A percentile compares a stretch with the other conserved stretches of the same genome.
These are phyloP conservation scores for Sebastes goodei DNA, from an alignment of 2,797 vertebrate genomes.

Conservation along the genomic window DNA sequence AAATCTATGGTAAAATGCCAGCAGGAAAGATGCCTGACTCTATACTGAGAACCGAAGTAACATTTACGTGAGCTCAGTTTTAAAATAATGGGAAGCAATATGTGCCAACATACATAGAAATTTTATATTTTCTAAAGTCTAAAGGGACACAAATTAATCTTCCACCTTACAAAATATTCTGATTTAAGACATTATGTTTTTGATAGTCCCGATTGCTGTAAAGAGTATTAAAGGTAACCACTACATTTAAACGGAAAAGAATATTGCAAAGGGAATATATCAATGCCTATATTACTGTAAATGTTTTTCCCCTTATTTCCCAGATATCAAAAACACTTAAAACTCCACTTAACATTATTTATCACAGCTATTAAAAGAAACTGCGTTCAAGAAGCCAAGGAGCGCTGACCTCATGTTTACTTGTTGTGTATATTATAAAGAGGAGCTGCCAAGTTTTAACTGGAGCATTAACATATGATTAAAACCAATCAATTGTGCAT, in stretches of 20 bases:
- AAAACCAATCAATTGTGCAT: slow-evolving; percentile 44
- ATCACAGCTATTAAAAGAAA: slow-evolving; percentile 7
- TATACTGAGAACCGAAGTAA: not conserved
- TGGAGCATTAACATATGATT: slow-evolving; percentile 40
- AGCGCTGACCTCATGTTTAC: slow-evolving; percentile 45
- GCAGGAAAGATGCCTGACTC: too few relatives aligned
- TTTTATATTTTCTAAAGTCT: not conserved
- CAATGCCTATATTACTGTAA: not conserved
- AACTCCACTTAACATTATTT: slow-evolving; percentile 6
- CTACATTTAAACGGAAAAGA: not conserved
- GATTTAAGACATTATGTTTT: not conserved
- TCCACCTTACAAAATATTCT: not conserved
- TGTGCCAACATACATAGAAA: not conserved
- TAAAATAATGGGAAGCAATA: not conserved
- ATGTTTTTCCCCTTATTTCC: not conserved
- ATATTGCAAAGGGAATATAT: not conserved
- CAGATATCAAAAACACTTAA: not conserved
- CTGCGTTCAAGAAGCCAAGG: not conserved
- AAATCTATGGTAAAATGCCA: not conserved
- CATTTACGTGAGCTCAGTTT: not conserved
- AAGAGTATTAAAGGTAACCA: not conserved
- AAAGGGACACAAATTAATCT: not conserved
- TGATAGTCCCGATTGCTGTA: not conserved
- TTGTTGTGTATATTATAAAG: not conserved
- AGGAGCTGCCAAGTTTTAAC: slow-evolving; percentile 21